Evolutionary conservation across 2,797 vertebrate genomes (phyloP), one percentile per base, ranked within the genome.

Genomic region (Liparis tanakae): DNA sequence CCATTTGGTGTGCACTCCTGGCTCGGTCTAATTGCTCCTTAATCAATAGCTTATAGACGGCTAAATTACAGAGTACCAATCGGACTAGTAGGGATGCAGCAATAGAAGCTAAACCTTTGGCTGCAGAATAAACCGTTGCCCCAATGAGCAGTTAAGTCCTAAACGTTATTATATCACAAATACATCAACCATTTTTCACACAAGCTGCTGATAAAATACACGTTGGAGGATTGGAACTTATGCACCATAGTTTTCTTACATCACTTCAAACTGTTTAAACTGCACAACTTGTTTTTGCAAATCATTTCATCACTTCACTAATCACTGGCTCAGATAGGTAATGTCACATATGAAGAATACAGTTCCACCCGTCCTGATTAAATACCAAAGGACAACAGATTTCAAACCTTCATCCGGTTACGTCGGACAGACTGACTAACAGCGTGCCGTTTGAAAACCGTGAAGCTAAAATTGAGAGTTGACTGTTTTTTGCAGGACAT

Each of bases 161-260:
- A 84, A 44, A 76, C 81, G 72, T 87, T 86, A 87, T 86, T 83
- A 89, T 82, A 85, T 80, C 87, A 90, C 91, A 85, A 85, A 90
- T 64, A 94, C 92, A 88, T 76, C 69, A 43, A 90, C 79, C 79
- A 87, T 83, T 87, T 89, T 85, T 86, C 76, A 88, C 89, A 88
- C 83, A 90, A 83, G 54, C 82, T 81, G 74, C 87, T 75, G 78
- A 84, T 88, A 85, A 90, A 87, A 84, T 82, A 91, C 79, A 87
- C 63, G 36, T 73, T n/a, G 58, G 81, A 83, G 70, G 74, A 86
- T 74, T 73, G 54, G 79, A 81, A 83, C 63, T 10, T 83, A 74
- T 54, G 65, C 73, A 87, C 78, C 74, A 70, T 58, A 74, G 70
- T 81, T 87, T 84, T 86, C 75, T 84, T 68, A 89, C 82, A 67